Base-by-base conservation (phyloP, 2,113 vertebrate genomes). In the Heterotilapia buettikoferi region DNA sequence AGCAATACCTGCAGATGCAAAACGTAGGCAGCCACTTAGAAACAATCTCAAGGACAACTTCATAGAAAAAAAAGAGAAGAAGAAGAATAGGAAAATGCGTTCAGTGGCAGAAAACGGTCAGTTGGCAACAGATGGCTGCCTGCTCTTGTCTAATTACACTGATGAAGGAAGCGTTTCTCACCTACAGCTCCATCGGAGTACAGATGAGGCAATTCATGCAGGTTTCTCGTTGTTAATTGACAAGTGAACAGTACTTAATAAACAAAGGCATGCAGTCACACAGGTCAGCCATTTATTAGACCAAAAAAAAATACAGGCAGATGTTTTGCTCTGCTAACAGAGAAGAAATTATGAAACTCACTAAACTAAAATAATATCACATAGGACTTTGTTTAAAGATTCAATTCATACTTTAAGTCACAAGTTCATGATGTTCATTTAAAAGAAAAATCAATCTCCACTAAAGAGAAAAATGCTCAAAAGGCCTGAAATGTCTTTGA, bases 1-100 rank as follows among this genome's bases (percentile, higher is more conserved):
- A 99, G 93, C 98, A 99, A 90, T 99, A 99, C 94, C 99, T 99
- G 95, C 86, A 91, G 95, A 95, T 83, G 83, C 80, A 93, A 83
- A 88, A 94, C 8, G 79, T 88, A 59, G 88, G 76, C 83, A 45
- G 78, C 45, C 83, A 81, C 84, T 86, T 78, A 92, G 68, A 89
- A 84, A 89, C 87, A 88, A 92, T 89, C 66, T 93, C 87, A 91
- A 91, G 93, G 93, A 94, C 90, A 53, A 89, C 38, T 7, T 81
- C 4, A n/a, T 21, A 36, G 33, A 80, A 50, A 81, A 66, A 54
- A 57, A 80, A 83, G 59, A 63, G 31, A 36, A 52, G 29, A 68
- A 71, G 10, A 57, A 78, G 29, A 86, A 93, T 18, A 80, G 78
- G 54, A 80, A 50, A 84, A 71, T 43, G 61, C 56, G 45, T 80